These are phyloP conservation scores for Drosophila repletoides DNA, from an alignment of 1,140 invertebrate genomes.

Conservation along the genomic window DNA sequence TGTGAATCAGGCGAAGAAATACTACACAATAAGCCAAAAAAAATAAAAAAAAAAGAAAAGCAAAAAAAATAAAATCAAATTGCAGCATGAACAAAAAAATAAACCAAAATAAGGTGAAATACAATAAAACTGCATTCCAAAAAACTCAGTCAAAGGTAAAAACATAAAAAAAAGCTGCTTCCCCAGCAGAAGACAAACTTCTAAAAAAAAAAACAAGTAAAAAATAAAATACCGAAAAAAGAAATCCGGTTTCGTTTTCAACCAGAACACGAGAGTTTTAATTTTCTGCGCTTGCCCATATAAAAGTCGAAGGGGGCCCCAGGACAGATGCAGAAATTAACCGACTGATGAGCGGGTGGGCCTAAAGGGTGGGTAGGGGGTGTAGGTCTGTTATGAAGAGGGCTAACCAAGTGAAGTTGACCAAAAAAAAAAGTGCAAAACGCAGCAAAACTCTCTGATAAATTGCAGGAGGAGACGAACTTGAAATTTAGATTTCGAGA, in stretches of 20 bases:
- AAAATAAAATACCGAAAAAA: slow-evolving; percentile 40
- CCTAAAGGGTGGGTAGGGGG: neutral
- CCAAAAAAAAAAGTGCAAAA: slow-evolving; percentile 36
- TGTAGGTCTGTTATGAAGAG: slow-evolving; percentile 52
- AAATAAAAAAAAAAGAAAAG: no score
- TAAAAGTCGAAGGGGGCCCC: slow-evolving; percentile 36
- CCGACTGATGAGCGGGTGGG: neutral
- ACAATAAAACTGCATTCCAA: slow-evolving; percentile 68
- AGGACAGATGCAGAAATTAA: slow-evolving; percentile 49
- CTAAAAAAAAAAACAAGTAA: slow-evolving; percentile 44
- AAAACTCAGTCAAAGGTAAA: slow-evolving; percentile 73
- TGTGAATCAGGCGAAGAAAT: slow-evolving; percentile 44
- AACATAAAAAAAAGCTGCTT: slow-evolving; percentile 29
- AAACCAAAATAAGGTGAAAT: slow-evolving; percentile 42
- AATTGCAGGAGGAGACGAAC: slow-evolving; percentile 65
- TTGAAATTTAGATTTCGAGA: slow-evolving; percentile 79
- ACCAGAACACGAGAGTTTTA: slow-evolving; percentile 55
- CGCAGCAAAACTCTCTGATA: slow-evolving; percentile 43
- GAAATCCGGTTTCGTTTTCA: slow-evolving; percentile 78
- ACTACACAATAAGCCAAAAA: slow-evolving; percentile 21
- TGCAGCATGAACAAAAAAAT: slow-evolving; percentile 22
- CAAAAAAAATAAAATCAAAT: slow-evolving; percentile 24
- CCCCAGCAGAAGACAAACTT: slow-evolving; percentile 54
- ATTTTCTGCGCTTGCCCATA: slow-evolving; percentile 38
- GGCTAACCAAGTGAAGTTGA: slow-evolving; percentile 31